Percentiles rank a stretch among this genome's conserved stretches.
Conservation (phyloP, 1,140 invertebrate genomes). For the Paraescarpia echinospica region DNA sequence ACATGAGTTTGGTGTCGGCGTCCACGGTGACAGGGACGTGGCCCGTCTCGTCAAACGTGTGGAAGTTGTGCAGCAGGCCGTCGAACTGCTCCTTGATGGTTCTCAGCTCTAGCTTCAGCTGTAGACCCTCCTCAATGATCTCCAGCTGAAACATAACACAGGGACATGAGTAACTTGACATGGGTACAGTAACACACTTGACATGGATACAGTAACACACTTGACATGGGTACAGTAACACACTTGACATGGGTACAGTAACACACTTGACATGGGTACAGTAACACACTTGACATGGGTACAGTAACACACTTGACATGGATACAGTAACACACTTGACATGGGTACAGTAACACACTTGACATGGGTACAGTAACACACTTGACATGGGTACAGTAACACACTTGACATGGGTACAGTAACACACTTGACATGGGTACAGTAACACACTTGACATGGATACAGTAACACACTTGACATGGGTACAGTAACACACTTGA, state of each 20-base stretch:
- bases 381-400: too few relatives aligned
- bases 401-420: too few relatives aligned
- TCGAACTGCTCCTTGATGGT: conserved; percentile 15
- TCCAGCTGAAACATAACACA: conserved; percentile 15
- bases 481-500: too few relatives aligned
- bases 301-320: too few relatives aligned
- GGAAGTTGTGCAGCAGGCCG: neutral
- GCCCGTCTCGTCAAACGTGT: neutral
- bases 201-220: neutral
- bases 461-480: too few relatives aligned
- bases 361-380: too few relatives aligned
- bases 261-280: too few relatives aligned
- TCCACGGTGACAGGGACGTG: neutral
- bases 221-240: too few relatives aligned
- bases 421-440: too few relatives aligned
- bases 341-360: neutral
- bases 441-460: neutral
- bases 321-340: too few relatives aligned
- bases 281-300: too few relatives aligned
- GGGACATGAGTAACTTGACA: neutral
- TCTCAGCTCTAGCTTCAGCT: conserved; percentile 16
- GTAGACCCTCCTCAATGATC: conserved; percentile 20
- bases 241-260: too few relatives aligned
- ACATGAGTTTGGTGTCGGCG: neutral
- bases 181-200: neutral